A percentile compares a stretch with the other conserved stretches of the same genome.
Conservation (phyloP, 2,113 vertebrate genomes). For the Scolopax mira region DNA sequence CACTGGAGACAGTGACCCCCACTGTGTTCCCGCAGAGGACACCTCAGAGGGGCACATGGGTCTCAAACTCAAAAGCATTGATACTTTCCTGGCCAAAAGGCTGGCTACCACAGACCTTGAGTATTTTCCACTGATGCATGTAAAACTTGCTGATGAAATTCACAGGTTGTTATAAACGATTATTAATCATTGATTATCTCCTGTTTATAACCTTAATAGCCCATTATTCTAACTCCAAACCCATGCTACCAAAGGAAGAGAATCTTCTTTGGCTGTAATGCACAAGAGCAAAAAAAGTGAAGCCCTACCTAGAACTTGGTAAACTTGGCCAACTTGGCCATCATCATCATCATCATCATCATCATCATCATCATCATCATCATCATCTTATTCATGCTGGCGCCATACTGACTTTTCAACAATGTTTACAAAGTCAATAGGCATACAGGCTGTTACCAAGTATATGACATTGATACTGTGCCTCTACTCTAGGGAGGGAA, state of each 20-base stretch:
- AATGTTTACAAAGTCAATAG: not conserved
- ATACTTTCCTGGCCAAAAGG: not conserved
- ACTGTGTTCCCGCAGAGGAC: not conserved
- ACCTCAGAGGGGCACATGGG: rapidly evolving
- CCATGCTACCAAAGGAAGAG: not conserved
- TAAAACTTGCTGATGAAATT: not conserved
- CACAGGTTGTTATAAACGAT: not conserved
- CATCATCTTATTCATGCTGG: not conserved
- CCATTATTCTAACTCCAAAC: not conserved
- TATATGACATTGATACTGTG: not conserved
- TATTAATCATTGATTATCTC: not conserved
- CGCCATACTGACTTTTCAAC: not conserved
- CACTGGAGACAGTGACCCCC: rapidly evolving
- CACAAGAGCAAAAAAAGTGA: not conserved
- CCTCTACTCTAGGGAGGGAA: not conserved
- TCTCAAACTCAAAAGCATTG: not conserved
- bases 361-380: not conserved
- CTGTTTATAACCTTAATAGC: not conserved
- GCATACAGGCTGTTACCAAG: not conserved
- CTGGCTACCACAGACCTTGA: not conserved
- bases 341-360: not conserved
- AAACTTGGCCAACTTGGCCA: not conserved
- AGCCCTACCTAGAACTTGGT: not conserved
- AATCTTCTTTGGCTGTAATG: not conserved
- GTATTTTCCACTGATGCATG: not conserved